Evolutionary conservation across 2,888 invertebrate genomes (phyloP).

Genomic region (Cylindroiulus punctatus): DNA sequence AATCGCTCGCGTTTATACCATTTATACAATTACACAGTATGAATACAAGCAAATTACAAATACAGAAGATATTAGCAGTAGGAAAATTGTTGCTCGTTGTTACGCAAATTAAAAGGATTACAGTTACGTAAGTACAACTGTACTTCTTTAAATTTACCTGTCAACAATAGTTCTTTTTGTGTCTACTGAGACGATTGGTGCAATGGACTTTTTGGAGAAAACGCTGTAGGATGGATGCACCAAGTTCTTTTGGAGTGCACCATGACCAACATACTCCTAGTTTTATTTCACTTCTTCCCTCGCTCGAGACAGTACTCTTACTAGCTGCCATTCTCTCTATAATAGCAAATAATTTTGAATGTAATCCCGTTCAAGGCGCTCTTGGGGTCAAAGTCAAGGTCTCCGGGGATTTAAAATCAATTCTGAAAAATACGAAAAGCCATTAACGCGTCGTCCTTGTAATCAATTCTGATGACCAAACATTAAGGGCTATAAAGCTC

Average conservation of each 20-base stretch:
- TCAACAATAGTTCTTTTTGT: too few relatives aligned
- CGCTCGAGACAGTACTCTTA: background rate
- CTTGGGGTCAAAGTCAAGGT: background rate
- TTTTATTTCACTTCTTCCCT: background rate
- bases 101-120: too few relatives aligned
- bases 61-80: too few relatives aligned
- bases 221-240: too few relatives aligned
- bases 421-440: conserved; percentile 28
- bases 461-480: conserved; percentile 39
- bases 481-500: conserved; percentile 37
- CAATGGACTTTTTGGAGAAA: too few relatives aligned
- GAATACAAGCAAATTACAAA: too few relatives aligned
- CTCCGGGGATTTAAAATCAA: conserved; percentile 28
- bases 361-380: background rate
- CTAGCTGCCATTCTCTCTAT: background rate
- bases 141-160: too few relatives aligned
- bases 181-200: too few relatives aligned
- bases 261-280: background rate
- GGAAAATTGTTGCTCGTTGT: too few relatives aligned
- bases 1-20: background rate
- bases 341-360: background rate
- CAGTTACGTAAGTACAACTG: too few relatives aligned
- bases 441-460: conserved; percentile 40
- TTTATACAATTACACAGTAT: too few relatives aligned
- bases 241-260: background rate